Percentiles rank a stretch among this genome's conserved stretches.
These are phyloP conservation scores for Lagodon rhomboides DNA, from an alignment of 2,797 vertebrate genomes.

Conservation along the genomic window DNA sequence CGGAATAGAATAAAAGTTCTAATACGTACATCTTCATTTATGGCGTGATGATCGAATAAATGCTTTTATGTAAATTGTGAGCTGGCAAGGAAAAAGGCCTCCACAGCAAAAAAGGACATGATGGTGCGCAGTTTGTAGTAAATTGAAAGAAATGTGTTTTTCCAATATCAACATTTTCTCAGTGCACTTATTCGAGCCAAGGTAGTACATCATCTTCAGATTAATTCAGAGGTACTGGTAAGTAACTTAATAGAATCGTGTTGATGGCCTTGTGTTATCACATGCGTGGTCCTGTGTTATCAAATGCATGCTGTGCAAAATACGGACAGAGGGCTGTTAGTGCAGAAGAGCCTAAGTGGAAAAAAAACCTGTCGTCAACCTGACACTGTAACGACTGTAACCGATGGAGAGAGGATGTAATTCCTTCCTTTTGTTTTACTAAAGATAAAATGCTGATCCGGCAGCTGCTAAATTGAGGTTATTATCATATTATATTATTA, in stretches of 20 bases:
- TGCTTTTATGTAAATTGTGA: constrained; percentile 68
- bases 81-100: constrained; percentile 50
- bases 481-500: too few species aligned
- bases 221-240: constrained; percentile 41
- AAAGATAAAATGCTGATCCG: too few species aligned
- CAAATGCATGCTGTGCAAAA: constrained; percentile 15
- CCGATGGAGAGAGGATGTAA: too few species aligned
- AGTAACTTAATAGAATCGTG: constrained; percentile 28
- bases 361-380: too few species aligned
- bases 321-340: neutral
- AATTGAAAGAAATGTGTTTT: constrained; percentile 71
- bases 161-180: constrained; percentile 66
- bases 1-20: constrained; percentile 56
- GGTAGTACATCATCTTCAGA: constrained; percentile 61
- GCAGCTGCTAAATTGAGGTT: too few species aligned
- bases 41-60: constrained; percentile 69
- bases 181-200: constrained; percentile 55
- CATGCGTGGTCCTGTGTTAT: neutral
- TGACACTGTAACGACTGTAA: too few species aligned
- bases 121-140: constrained; percentile 52
- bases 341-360: too few species aligned
- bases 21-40: constrained; percentile 69
- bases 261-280: constrained; percentile 17
- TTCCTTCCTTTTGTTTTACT: too few species aligned
- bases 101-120: constrained; percentile 55